These are phyloP conservation scores for Calvadosia cruxmelitensis DNA, from an alignment of 30 jellyfish, hydroid and myxozoan genomes.

Conservation along the genomic window DNA sequence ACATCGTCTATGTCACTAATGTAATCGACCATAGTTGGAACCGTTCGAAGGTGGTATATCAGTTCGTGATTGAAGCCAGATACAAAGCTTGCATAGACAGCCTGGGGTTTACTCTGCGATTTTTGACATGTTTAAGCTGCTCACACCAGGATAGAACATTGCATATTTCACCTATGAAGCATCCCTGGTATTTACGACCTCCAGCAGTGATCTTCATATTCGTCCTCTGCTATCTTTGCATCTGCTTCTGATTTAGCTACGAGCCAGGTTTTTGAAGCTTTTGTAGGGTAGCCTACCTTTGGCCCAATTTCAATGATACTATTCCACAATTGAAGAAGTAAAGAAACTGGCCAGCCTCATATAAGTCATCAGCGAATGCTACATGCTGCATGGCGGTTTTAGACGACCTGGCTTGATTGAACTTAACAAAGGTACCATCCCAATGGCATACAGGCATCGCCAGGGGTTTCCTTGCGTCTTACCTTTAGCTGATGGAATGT, in stretches of 20 bases:
- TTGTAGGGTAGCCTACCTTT: too few species aligned
- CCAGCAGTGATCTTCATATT: not conserved
- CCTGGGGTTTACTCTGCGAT: not conserved
- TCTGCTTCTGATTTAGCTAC: not conserved
- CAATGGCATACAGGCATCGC: slow-evolving; percentile 18
- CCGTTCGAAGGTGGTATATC: slow-evolving; percentile 1
- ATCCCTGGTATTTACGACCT: slow-evolving; percentile 1
- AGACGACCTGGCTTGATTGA: not conserved
- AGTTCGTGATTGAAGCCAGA: not conserved
- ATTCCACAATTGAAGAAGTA: not conserved
- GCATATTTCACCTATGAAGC: too few species aligned
- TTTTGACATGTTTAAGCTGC: not conserved
- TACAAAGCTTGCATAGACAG: not conserved
- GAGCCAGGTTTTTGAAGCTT: too few species aligned
- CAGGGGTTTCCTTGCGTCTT: slow-evolving; percentile 12
- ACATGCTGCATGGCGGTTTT: not conserved
- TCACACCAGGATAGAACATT: too few species aligned
- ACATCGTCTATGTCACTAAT: not conserved
- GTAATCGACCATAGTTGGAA: slow-evolving; percentile 1
- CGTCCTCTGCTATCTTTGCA: not conserved
- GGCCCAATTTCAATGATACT: too few species aligned
- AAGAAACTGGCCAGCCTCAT: not conserved
- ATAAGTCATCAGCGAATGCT: slow-evolving; percentile 1
- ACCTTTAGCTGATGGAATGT: not conserved
- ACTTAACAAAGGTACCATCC: slow-evolving; percentile 2